A percentile compares a stretch with the other conserved stretches of the same genome.
These are phyloP conservation scores for Ataeniobius toweri DNA, from an alignment of 2,797 vertebrate genomes.

Conservation along the genomic window DNA sequence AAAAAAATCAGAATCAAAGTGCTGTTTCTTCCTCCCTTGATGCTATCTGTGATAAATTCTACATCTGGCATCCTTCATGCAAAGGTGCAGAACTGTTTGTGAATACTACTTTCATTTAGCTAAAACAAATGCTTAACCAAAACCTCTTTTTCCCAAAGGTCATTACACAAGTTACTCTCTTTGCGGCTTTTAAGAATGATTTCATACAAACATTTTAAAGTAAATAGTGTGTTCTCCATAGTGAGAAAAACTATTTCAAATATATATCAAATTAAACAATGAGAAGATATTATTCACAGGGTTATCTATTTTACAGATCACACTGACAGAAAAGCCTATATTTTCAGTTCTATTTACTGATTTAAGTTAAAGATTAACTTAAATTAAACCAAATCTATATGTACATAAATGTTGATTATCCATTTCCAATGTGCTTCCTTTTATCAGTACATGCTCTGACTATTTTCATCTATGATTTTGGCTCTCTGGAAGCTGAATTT, in stretches of 20 bases:
- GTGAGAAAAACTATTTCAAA: slow-evolving; percentile 15
- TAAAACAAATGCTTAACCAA: slow-evolving; percentile 3
- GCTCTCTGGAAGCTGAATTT: neutral
- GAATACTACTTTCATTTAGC: slow-evolving; percentile 32
- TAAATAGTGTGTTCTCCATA: slow-evolving; percentile 38
- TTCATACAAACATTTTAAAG: slow-evolving; percentile 43
- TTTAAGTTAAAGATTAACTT: neutral
- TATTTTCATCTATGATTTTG: neutral
- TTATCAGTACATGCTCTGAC: too few species aligned
- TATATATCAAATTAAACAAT: slow-evolving; percentile 36
- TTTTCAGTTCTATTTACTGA: neutral
- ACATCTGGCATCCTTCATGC: slow-evolving; percentile 30
- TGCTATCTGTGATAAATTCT: slow-evolving; percentile 33
- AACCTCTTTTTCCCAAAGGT: neutral
- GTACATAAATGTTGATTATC: neutral
- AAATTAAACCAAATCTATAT: neutral
- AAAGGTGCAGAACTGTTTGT: slow-evolving; percentile 44
- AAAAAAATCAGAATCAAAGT: slow-evolving; percentile 23
- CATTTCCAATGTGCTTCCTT: neutral
- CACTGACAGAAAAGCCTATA: neutral
- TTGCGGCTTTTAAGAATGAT: slow-evolving; percentile 27
- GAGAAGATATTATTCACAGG: slow-evolving; percentile 14
- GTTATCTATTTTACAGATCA: neutral
- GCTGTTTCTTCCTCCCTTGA: slow-evolving; percentile 38
- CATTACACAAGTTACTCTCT: slow-evolving; percentile 19